A percentile compares a stretch with the other conserved stretches of the same genome.
These are phyloP conservation scores for Oenanthe melanoleuca DNA, from an alignment of 2,113 vertebrate genomes.

Conservation along the genomic window DNA sequence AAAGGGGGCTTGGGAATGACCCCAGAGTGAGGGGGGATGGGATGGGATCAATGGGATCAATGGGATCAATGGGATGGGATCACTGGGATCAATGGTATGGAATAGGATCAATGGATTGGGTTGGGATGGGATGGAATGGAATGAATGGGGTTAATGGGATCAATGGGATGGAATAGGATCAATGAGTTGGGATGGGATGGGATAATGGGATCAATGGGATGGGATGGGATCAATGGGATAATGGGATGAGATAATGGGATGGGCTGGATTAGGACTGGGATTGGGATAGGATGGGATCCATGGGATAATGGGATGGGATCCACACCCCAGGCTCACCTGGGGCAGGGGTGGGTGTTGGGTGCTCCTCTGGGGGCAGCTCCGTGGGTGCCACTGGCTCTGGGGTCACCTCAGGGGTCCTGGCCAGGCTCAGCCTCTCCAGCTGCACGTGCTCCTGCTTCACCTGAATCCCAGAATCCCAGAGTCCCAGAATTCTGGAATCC, in stretches of 20 bases:
- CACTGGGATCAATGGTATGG: too few species aligned
- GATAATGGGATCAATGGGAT: too few species aligned
- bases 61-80: too few species aligned
- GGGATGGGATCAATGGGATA: too few species aligned
- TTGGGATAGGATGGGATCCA: too few species aligned
- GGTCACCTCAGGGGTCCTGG: background rate
- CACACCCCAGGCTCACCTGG: background rate
- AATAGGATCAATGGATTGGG: too few species aligned
- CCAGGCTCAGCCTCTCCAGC: slow-evolving; percentile 75
- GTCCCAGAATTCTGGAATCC: slow-evolving; percentile 13
- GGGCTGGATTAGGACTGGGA: too few species aligned
- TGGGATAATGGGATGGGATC: background rate
- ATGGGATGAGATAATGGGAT: too few species aligned
- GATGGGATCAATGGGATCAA: too few species aligned
- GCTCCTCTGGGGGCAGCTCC: accelerated
- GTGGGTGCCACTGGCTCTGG: background rate
- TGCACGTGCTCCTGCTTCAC: slow-evolving; percentile 74
- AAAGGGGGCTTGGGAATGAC: background rate
- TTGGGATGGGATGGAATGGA: too few species aligned
- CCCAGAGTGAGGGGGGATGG: background rate
- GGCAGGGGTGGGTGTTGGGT: accelerated
- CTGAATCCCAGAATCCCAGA: slow-evolving; percentile 20
- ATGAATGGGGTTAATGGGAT: background rate
- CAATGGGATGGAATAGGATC: too few species aligned
- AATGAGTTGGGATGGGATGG: too few species aligned